Evolutionary conservation across 2,797 vertebrate species (phyloP).

Genomic region (Myripristis murdjan): DNA sequence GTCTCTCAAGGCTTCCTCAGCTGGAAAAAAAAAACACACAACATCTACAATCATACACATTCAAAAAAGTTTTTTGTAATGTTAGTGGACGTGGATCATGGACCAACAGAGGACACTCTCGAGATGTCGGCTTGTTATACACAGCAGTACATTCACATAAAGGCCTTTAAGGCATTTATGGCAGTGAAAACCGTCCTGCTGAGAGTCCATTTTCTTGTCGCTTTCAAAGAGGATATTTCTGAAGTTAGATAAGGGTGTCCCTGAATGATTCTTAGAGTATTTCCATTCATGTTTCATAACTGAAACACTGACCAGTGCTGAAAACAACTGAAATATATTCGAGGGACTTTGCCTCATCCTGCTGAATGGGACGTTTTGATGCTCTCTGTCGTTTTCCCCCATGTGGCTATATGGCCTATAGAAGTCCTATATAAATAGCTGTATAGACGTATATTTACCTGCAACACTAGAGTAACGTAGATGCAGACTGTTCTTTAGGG

Average conservation of each 20-base stretch:
- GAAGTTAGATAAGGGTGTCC: slow-evolving; percentile 31
- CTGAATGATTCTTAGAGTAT: slow-evolving; percentile 31
- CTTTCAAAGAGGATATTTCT: slow-evolving; percentile 44
- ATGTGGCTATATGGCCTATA: too few relatives aligned
- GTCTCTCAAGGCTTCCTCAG: too few relatives aligned
- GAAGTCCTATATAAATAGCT: neutral
- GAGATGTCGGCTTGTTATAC: slow-evolving; percentile 9
- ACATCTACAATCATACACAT: too few relatives aligned
- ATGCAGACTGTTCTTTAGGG: too few relatives aligned
- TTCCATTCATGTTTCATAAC: slow-evolving; percentile 34
- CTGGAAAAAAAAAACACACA: too few relatives aligned
- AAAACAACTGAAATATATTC: slow-evolving; percentile 22
- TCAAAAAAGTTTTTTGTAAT: too few relatives aligned
- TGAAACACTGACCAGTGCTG: slow-evolving; percentile 47
- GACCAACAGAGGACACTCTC: neutral
- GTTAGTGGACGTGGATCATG: too few relatives aligned
- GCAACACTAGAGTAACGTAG: neutral
- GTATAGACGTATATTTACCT: slow-evolving; percentile 14
- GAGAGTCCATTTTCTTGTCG: slow-evolving; percentile 44
- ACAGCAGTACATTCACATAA: slow-evolving; percentile 6
- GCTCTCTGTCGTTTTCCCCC: too few relatives aligned
- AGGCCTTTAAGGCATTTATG: neutral
- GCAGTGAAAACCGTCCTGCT: slow-evolving; percentile 9
- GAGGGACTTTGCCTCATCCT: slow-evolving; percentile 12
- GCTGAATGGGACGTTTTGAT: slow-evolving; percentile 14